These are phyloP conservation scores for Drosophila albomicans DNA, from an alignment of 1,140 invertebrate species.

Conservation along the genomic window DNA sequence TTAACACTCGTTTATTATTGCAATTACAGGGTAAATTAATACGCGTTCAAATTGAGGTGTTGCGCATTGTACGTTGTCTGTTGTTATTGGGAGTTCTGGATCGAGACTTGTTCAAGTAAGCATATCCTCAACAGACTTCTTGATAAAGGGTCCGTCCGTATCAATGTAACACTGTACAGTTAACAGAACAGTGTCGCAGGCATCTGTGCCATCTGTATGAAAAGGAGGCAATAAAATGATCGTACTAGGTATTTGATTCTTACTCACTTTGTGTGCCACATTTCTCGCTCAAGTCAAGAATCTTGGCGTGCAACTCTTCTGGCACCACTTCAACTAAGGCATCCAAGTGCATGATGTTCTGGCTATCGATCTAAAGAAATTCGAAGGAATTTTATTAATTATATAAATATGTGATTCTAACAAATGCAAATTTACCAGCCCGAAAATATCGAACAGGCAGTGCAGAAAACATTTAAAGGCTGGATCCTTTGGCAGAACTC, in stretches of 20 bases:
- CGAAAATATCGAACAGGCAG: constrained; percentile 77
- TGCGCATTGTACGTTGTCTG: constrained; percentile 73
- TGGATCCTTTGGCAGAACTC: constrained; percentile 48
- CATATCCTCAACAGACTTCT: constrained; percentile 26
- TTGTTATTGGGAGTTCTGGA: constrained; percentile 68
- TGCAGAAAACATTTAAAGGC: constrained; percentile 71
- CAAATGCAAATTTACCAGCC: constrained; percentile 47
- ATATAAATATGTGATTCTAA: neutral
- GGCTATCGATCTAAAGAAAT: constrained; percentile 62
- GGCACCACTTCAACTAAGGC: constrained; percentile 64
- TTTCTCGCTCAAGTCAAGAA: constrained; percentile 37
- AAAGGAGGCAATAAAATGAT: neutral
- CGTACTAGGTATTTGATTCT: no score
- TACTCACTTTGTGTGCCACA: constrained; percentile 68
- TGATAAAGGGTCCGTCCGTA: constrained; percentile 58
- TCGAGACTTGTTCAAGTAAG: constrained; percentile 64
- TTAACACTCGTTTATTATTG: constrained; percentile 21
- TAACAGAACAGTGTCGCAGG: constrained; percentile 68
- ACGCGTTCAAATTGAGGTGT: constrained; percentile 87
- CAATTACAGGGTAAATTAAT: constrained; percentile 69
- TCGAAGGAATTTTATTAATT: neutral
- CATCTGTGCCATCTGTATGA: constrained; percentile 64
- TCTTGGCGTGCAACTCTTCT: constrained; percentile 48
- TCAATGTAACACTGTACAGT: constrained; percentile 68
- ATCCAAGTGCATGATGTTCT: constrained; percentile 69